phyloP scores from a whole-genome alignment of 2,797 vertebrate genomes.

The Amblyraja radiata region DNA sequence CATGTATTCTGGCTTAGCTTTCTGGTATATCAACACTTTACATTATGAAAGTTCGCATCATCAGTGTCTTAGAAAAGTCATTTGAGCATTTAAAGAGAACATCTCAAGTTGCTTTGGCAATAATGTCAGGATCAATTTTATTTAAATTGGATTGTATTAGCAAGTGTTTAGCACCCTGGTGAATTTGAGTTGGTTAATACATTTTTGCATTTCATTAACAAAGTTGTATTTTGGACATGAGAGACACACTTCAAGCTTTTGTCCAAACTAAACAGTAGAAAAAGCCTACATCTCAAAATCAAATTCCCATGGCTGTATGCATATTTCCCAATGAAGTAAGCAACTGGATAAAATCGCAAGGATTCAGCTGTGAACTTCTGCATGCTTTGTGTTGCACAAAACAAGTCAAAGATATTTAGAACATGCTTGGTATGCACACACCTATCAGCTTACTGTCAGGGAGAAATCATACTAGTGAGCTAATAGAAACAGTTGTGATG shows the following conservation, averaged over 20 bases:
- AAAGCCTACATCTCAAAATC: too few species aligned
- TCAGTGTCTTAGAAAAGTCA: neutral
- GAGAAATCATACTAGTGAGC: neutral
- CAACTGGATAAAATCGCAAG: neutral
- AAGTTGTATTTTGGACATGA: neutral
- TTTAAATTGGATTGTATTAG: neutral
- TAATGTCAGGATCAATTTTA: neutral
- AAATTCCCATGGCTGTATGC: neutral
- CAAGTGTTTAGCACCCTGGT: neutral
- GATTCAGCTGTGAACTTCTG: neutral
- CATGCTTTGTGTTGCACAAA: neutral
- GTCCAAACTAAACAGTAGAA: neutral
- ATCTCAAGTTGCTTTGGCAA: neutral
- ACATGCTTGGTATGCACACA: neutral
- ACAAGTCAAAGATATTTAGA: slow-evolving; percentile 13
- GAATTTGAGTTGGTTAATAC: neutral
- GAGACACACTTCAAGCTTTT: neutral
- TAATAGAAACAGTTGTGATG: neutral
- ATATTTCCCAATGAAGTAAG: neutral
- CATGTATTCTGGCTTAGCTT: neutral
- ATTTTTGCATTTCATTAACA: neutral
- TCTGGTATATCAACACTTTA: neutral
- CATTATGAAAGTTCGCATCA: neutral
- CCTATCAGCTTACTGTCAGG: neutral
- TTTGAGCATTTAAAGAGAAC: neutral